phyloP scores from a whole-genome alignment of 2,797 vertebrate genomes.

The Bufotes viridis region DNA sequence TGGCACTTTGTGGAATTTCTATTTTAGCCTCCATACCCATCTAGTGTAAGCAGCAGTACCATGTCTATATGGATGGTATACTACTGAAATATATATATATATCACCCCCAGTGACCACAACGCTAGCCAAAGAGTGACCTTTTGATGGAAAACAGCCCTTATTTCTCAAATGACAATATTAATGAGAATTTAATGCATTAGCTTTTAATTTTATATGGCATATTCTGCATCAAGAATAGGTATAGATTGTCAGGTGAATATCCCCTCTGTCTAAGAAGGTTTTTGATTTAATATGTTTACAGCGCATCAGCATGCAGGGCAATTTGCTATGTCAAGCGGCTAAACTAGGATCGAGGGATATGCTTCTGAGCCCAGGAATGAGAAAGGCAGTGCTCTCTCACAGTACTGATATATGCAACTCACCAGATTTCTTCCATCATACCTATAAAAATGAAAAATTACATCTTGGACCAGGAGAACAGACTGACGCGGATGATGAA shows the following conservation, averaged over 20 bases:
- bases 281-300: constrained; percentile 28
- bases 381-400: constrained; percentile 68
- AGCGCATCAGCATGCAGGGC: constrained; percentile 80
- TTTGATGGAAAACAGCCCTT: too few relatives aligned
- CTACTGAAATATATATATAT: too few relatives aligned
- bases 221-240: too few relatives aligned
- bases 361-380: constrained; percentile 77
- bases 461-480: constrained; percentile 74
- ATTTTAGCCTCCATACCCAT: too few relatives aligned
- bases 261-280: background rate
- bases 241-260: too few relatives aligned
- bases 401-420: constrained; percentile 79
- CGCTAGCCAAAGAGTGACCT: too few relatives aligned
- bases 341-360: constrained; percentile 74
- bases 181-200: too few relatives aligned
- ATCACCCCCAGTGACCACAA: too few relatives aligned
- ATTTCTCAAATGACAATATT: too few relatives aligned
- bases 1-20: background rate
- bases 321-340: constrained; percentile 79
- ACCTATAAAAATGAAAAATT: constrained; percentile 79
- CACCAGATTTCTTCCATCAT: constrained; percentile 80
- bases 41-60: too few relatives aligned
- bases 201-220: too few relatives aligned
- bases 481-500: constrained; percentile 85
- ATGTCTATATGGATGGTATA: too few relatives aligned